These are phyloP conservation scores for Spongilla lacustris DNA, from an alignment of 37 sponge, comb jelly and placozoan species.

Conservation along the genomic window DNA sequence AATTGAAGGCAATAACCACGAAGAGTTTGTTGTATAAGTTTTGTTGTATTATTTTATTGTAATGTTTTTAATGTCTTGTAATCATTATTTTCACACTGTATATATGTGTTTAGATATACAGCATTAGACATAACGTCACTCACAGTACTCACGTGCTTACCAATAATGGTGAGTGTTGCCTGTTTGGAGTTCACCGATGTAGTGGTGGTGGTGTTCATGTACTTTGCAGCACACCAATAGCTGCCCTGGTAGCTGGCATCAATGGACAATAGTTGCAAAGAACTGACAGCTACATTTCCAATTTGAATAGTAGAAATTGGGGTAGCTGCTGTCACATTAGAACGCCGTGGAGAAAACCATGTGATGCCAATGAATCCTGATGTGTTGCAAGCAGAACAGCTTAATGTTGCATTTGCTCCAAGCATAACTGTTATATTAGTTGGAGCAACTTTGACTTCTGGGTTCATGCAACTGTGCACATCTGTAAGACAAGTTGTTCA, in stretches of 20 bases:
- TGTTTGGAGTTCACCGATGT: not conserved
- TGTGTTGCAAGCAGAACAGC: not conserved
- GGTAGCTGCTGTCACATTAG: too few species aligned
- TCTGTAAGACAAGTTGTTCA: not conserved
- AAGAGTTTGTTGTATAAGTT: too few species aligned
- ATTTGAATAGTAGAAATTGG: not conserved
- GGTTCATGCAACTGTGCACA: not conserved
- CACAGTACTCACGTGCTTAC: not conserved
- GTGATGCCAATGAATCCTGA: not conserved
- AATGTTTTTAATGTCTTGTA: too few species aligned
- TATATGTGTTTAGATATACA: too few species aligned
- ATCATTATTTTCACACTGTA: too few species aligned
- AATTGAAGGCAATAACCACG: too few species aligned
- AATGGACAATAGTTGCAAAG: not conserved
- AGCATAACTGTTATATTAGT: not conserved
- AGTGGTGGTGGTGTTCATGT: too few species aligned
- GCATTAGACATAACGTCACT: too few species aligned
- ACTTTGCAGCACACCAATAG: not conserved
- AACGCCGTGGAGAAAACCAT: not conserved
- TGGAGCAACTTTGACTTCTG: not conserved
- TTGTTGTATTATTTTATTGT: too few species aligned
- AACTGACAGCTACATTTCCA: not conserved
- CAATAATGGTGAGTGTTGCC: not conserved
- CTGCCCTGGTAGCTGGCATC: not conserved
- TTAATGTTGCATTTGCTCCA: not conserved